phyloP scores from a whole-genome alignment of 1,140 invertebrate species.

The Linepithema humile region DNA sequence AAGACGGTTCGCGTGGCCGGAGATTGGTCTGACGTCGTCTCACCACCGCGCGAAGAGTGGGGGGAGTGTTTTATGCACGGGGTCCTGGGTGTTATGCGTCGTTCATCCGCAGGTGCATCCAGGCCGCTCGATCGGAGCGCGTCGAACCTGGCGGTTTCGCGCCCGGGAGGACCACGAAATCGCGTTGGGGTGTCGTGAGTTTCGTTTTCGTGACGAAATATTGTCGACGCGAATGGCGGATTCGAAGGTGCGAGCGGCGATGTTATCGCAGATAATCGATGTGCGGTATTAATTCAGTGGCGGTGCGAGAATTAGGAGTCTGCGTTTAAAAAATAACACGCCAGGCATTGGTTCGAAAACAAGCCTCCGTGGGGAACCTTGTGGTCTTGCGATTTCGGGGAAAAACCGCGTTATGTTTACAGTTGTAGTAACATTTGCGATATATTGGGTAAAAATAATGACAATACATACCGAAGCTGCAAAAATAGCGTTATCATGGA shows the following conservation, averaged over 20 bases:
- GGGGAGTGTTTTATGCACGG: slow-evolving; percentile 60
- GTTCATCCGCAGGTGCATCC: slow-evolving; percentile 65
- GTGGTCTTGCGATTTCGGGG: neutral
- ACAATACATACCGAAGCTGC: neutral
- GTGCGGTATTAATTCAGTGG: slow-evolving; percentile 29
- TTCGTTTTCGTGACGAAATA: neutral
- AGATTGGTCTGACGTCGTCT: slow-evolving; percentile 72
- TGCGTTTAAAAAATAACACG: neutral
- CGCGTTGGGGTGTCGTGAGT: neutral
- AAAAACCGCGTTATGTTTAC: neutral
- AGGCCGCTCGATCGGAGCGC: slow-evolving; percentile 50
- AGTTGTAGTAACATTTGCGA: neutral
- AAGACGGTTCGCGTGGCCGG: slow-evolving; percentile 74
- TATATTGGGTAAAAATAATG: neutral
- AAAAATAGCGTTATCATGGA: neutral
- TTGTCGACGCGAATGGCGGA: slow-evolving; percentile 7
- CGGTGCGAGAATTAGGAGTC: neutral
- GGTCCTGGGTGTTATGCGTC: slow-evolving; percentile 59
- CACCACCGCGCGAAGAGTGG: slow-evolving; percentile 51
- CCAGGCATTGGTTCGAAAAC: neutral
- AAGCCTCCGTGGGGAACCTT: neutral
- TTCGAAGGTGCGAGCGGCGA: slow-evolving; percentile 28
- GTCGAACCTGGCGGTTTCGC: slow-evolving; percentile 49
- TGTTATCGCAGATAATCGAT: slow-evolving; percentile 27
- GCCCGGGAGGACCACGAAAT: slow-evolving; percentile 22